phyloP scores from a whole-genome alignment of 2,113 vertebrate genomes.

The Salminus brasiliensis region DNA sequence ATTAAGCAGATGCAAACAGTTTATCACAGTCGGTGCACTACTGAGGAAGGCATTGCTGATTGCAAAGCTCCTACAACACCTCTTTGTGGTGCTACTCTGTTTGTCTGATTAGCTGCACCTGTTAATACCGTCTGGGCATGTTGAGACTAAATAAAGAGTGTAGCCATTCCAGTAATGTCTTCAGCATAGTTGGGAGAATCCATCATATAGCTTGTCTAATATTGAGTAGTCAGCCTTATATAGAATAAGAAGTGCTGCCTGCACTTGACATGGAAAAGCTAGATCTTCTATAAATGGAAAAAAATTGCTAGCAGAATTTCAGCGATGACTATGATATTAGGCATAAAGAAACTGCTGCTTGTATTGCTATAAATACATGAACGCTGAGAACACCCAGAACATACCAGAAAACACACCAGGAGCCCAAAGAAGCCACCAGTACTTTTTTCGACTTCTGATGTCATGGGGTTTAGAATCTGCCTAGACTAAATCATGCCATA shows the following conservation, averaged over 20 bases:
- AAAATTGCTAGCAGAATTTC: neutral
- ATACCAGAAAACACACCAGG: too few species aligned
- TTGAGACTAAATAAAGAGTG: neutral
- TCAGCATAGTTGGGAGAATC: constrained; percentile 3
- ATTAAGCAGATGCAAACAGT: constrained; percentile 69
- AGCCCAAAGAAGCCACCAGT: too few species aligned
- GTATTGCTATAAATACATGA: too few species aligned
- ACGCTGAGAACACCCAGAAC: too few species aligned
- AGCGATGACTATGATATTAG: neutral
- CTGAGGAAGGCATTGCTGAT: constrained; percentile 56
- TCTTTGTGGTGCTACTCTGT: constrained; percentile 48
- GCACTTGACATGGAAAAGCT: too few species aligned
- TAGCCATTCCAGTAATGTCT: constrained; percentile 11
- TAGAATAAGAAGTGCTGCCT: neutral
- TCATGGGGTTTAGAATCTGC: too few species aligned
- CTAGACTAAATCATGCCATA: too few species aligned
- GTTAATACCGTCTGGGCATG: constrained; percentile 43
- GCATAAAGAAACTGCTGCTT: too few species aligned
- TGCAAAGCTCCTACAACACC: constrained; percentile 43
- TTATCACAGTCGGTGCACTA: constrained; percentile 72
- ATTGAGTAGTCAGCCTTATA: neutral
- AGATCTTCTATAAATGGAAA: neutral
- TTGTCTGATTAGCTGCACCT: constrained; percentile 65
- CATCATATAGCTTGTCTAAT: neutral
- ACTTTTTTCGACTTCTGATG: too few species aligned